A percentile compares a stretch with the other conserved stretches of the same genome.
These are phyloP conservation scores for Sebastes itinus DNA, from an alignment of 2,797 vertebrate genomes.

Conservation along the genomic window DNA sequence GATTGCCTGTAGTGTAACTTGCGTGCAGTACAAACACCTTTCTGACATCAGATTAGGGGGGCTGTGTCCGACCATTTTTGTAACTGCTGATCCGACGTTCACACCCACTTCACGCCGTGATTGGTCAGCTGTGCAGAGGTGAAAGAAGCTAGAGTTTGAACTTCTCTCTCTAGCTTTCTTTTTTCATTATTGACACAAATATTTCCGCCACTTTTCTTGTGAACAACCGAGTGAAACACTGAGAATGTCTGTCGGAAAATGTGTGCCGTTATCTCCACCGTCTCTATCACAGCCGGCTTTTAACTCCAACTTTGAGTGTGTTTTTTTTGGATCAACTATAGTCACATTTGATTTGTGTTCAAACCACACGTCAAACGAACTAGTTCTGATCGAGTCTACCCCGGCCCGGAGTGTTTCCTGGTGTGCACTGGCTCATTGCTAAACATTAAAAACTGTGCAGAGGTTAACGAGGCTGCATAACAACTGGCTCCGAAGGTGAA, in stretches of 20 bases:
- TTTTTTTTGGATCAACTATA: not conserved
- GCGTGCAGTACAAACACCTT: not conserved
- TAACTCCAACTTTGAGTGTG: not conserved
- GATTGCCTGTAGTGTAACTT: not conserved
- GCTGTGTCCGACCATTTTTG: not conserved
- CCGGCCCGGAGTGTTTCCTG: not conserved
- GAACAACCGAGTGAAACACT: not conserved
- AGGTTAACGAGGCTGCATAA: slow-evolving; percentile 21
- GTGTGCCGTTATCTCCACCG: not conserved
- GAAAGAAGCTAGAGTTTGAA: not conserved
- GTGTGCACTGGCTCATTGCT: not conserved
- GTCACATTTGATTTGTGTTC: not conserved
- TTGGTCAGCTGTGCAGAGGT: not conserved
- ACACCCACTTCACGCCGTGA: not conserved
- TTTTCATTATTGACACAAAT: not conserved
- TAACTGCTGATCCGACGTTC: not conserved
- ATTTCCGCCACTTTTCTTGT: not conserved
- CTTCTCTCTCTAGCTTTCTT: not conserved
- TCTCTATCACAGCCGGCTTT: not conserved
- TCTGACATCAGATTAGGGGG: not conserved
- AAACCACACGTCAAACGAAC: not conserved
- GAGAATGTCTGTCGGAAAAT: not conserved
- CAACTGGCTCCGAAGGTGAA: not conserved
- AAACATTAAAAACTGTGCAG: not conserved
- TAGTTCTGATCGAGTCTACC: not conserved